Evolutionary conservation across 2,888 invertebrate species (phyloP), one percentile per base, ranked within the genome.

Genomic region (Fissipunctia ypsillon): DNA sequence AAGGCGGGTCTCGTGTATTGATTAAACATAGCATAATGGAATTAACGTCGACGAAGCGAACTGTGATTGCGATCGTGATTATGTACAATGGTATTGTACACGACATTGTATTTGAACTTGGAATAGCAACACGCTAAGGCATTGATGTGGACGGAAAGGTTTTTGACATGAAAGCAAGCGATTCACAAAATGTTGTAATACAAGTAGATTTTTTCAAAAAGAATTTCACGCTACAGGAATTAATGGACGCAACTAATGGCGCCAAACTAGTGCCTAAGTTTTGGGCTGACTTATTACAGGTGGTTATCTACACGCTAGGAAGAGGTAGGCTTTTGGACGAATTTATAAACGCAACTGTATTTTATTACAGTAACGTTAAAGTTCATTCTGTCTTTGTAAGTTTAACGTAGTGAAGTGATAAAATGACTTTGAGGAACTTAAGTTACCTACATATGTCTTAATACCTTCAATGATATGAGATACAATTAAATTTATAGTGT

Each of bases 21-120:
- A 90, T 90, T 88, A 86, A 85, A 87, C 81, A 77, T 78, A 68
- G 64, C 76, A 61, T 89, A 86, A 90, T 88, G 86, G 87, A 86
- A 89, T 89, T 88, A 89, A 76, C 75, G 68, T 76, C 43, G 73
- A 59, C 69, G 80, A 78, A 83, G 79, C 71, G 56, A 61, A 65
- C 69, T 56, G 73, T 76, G 80, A 82, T 87, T 77, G 72, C 64
- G 50, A 78, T 68, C 68, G 28, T 70, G 69, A 78, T 85, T 70
- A 66, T 69, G 61, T 70, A 59, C 71, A 50, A 35, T 69, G n/a
- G 28, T 71, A 76, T 72, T 57, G 52, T 56, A 77, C 50, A 73
- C 67, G 77, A 57, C 48, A 83, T 63, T 56, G 63, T 60, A 66
- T 70, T 73, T 69, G 63, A 73, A 69, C 69, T 50, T 73, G 54